phyloP scores from a whole-genome alignment of 2,113 vertebrate species.

The Semicossyphus pulcher region DNA sequence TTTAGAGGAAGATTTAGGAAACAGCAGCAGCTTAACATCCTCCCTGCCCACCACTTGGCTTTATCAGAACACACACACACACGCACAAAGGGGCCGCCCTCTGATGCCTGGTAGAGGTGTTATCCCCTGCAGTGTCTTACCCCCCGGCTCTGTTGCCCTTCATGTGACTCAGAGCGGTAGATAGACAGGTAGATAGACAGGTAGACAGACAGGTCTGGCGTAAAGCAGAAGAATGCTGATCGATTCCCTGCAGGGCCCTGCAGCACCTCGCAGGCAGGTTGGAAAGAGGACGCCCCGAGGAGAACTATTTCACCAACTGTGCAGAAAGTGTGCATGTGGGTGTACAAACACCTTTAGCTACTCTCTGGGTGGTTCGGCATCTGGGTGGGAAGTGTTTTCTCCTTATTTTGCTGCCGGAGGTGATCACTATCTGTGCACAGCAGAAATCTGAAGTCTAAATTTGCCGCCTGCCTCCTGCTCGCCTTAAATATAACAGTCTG shows the following conservation, averaged over 20 bases:
- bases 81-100: conserved; percentile 3
- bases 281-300: conserved; percentile 38
- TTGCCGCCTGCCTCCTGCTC: conserved; percentile 13
- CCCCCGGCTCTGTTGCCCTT: conserved; percentile 54
- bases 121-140: conserved; percentile 51
- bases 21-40: conserved; percentile 15
- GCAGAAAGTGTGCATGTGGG: background rate
- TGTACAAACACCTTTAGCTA: conserved; percentile 4
- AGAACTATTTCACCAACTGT: conserved; percentile 31
- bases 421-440: conserved; percentile 25
- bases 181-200: conserved; percentile 59
- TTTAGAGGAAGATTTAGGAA: background rate
- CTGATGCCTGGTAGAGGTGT: conserved; percentile 17
- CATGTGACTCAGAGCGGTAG: conserved; percentile 36
- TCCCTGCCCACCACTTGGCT: background rate
- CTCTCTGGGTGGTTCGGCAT: conserved; percentile 4
- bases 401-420: background rate
- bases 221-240: conserved; percentile 54
- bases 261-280: conserved; percentile 23
- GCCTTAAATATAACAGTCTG: conserved; percentile 20
- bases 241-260: conserved; percentile 54
- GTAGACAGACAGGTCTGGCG: conserved; percentile 53
- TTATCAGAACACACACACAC: background rate
- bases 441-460: conserved; percentile 47
- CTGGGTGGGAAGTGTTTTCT: conserved; percentile 15